phyloP scores from a whole-genome alignment of 2,797 vertebrate genomes.

The Pangasius mekongensis region DNA sequence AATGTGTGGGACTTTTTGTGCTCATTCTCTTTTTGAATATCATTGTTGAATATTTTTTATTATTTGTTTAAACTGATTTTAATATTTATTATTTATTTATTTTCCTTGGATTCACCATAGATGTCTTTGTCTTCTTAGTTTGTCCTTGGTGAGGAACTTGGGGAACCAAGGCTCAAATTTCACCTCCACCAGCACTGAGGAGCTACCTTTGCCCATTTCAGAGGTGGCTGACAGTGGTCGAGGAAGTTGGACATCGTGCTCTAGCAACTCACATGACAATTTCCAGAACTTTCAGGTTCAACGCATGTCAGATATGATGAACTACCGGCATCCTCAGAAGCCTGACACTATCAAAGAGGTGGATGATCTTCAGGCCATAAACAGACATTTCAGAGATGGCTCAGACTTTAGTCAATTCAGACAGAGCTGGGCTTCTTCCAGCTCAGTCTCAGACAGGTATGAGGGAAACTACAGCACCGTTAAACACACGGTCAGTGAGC shows the following conservation, averaged over 20 bases:
- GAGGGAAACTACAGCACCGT: conserved; percentile 86
- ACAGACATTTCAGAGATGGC: conserved; percentile 74
- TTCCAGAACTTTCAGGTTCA: conserved; percentile 89
- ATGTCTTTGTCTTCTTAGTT: conserved; percentile 5
- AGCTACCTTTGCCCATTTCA: conserved; percentile 79
- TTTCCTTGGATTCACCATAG: not conserved
- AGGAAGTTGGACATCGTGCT: conserved; percentile 97
- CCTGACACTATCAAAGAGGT: conserved; percentile 82
- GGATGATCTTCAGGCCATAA: conserved; percentile 66
- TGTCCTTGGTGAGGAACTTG: conserved; percentile 65
- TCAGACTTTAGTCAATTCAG: conserved; percentile 75
- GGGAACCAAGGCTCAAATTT: conserved; percentile 76
- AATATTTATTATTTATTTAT: not conserved
- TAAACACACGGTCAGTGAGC: conserved; percentile 65
- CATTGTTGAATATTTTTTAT: not conserved
- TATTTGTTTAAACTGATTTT: not conserved
- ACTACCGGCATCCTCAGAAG: conserved; percentile 81
- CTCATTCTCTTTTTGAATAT: not conserved
- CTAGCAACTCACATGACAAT: conserved; percentile 93
- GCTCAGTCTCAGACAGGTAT: conserved; percentile 86
- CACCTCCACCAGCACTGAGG: conserved; percentile 82
- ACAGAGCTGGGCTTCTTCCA: conserved; percentile 90
- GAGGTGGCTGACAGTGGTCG: conserved; percentile 91
- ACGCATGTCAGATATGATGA: conserved; percentile 81
- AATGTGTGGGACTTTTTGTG: not conserved